These are phyloP conservation scores for Rachycentron canadum DNA, from an alignment of 2,797 vertebrate genomes.

Conservation along the genomic window DNA sequence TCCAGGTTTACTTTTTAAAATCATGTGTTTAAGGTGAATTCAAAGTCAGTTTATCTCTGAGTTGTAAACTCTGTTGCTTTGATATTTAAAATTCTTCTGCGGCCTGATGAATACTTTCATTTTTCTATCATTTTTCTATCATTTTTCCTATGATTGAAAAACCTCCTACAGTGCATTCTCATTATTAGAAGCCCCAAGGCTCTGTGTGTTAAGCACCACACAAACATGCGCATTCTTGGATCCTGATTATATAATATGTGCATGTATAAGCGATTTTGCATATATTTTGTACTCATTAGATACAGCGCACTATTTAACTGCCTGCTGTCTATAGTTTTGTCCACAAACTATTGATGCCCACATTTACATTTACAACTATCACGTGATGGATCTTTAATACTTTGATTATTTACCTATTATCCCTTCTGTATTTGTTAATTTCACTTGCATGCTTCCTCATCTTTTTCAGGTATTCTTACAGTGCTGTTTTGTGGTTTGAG, in stretches of 20 bases:
- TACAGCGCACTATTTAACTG: constrained; percentile 38
- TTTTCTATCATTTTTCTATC: not conserved
- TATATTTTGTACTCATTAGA: constrained; percentile 44
- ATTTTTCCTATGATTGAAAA: constrained; percentile 13
- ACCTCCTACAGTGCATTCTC: constrained; percentile 20
- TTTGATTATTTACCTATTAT: not conserved
- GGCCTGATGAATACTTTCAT: constrained; percentile 19
- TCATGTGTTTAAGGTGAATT: not conserved
- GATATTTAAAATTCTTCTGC: constrained; percentile 1
- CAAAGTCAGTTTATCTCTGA: not conserved
- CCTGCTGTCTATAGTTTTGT: constrained; percentile 14
- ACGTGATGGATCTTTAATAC: not conserved
- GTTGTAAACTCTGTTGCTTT: not conserved
- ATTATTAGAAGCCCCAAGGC: constrained; percentile 26
- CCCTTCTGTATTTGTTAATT: not conserved
- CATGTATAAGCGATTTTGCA: constrained; percentile 37
- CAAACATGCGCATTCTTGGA: constrained; percentile 27
- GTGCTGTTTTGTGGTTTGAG: constrained; percentile 91
- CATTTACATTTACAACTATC: not conserved
- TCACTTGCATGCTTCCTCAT: constrained; percentile 41
- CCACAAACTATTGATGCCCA: constrained; percentile 11
- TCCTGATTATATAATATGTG: constrained; percentile 39
- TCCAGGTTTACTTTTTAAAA: constrained; percentile 9
- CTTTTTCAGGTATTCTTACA: constrained; percentile 89
- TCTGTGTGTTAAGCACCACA: constrained; percentile 18